Percentiles rank a stretch among this genome's conserved stretches.
phyloP scores from a whole-genome alignment of 2,113 vertebrate species.

The Phyllostomus hastatus region DNA sequence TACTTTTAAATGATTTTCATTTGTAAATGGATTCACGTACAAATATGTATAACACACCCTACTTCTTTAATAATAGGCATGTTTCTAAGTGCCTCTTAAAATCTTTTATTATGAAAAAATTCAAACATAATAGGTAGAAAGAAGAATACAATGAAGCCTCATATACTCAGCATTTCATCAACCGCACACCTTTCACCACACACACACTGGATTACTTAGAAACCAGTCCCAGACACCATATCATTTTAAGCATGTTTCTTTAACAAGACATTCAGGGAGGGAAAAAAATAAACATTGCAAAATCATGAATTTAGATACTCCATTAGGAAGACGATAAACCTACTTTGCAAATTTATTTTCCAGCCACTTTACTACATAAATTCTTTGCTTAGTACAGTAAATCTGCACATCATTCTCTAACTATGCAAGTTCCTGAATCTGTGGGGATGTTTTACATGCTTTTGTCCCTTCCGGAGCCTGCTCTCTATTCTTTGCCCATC shows the following conservation, averaged over 20 bases:
- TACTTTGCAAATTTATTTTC: conserved; percentile 2
- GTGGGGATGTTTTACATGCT: background rate
- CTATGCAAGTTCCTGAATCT: background rate
- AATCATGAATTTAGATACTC: background rate
- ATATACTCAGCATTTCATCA: background rate
- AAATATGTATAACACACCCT: background rate
- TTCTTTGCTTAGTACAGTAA: background rate
- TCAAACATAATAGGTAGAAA: conserved; percentile 29
- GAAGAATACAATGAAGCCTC: background rate
- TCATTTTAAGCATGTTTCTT: background rate
- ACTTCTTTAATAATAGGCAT: conserved; percentile 37
- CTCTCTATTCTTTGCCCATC: background rate
- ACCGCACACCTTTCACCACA: background rate
- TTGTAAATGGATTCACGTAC: conserved; percentile 46
- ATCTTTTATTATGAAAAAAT: conserved; percentile 33
- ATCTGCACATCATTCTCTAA: background rate
- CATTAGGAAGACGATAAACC: background rate
- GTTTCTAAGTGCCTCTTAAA: conserved; percentile 39
- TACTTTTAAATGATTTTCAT: conserved; percentile 43
- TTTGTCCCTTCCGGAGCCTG: background rate
- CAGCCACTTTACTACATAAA: background rate
- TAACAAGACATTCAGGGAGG: background rate
- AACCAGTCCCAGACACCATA: background rate
- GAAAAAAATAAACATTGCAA: background rate
- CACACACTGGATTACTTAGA: background rate